Conservation (phyloP, 2,113 vertebrate genomes). For the Callopanchax toddi region DNA sequence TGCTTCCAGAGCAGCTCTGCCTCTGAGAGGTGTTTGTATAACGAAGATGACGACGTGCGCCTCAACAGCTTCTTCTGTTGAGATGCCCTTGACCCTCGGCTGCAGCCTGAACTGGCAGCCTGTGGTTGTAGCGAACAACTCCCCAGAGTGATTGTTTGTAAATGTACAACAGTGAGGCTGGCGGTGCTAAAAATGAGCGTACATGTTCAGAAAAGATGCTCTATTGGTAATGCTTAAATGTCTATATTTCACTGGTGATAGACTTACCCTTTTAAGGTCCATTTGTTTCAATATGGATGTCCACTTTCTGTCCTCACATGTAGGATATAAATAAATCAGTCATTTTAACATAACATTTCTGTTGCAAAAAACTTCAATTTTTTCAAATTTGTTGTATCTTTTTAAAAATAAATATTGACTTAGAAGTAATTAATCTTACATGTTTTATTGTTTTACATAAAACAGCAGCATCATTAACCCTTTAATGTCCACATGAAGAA, state of each 20-base stretch:
- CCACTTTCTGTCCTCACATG: conserved; percentile 16
- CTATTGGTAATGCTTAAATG: conserved; percentile 16
- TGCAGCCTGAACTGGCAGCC: conserved; percentile 3
- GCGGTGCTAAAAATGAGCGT: conserved; percentile 29
- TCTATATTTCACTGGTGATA: conserved; percentile 8
- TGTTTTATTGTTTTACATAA: no score
- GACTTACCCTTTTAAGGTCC: conserved; percentile 47
- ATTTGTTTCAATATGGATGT: conserved; percentile 51
- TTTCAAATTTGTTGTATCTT: neutral
- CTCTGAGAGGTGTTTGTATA: conserved; percentile 39
- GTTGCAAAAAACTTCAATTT: neutral
- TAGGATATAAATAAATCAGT: conserved; percentile 68
- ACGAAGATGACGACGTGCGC: conserved; percentile 34
- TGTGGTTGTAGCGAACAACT: conserved; percentile 11
- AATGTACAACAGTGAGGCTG: conserved; percentile 8
- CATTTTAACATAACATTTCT: conserved; percentile 5
- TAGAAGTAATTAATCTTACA: no score
- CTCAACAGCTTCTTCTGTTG: conserved; percentile 18
- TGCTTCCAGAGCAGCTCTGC: conserved; percentile 22
- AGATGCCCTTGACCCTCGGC: conserved; percentile 54
- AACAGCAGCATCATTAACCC: neutral
- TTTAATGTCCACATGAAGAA: no score
- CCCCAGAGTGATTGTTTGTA: conserved; percentile 36
- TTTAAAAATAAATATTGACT: no score
- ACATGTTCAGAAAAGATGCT: conserved; percentile 14